phyloP scores from a whole-genome alignment of 2,113 vertebrate species.

The Entomyzon cyanotis region DNA sequence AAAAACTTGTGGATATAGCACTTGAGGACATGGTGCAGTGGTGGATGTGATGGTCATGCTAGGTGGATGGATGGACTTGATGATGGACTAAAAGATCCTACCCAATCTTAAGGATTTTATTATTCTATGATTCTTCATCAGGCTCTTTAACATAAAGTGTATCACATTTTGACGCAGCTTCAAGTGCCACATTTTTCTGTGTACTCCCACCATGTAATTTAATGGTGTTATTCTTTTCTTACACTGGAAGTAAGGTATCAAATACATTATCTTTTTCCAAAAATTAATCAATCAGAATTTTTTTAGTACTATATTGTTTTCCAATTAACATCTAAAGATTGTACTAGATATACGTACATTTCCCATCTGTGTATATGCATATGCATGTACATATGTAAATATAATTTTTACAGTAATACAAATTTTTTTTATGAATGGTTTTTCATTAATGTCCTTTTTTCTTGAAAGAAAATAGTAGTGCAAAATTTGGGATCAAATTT shows the following conservation, averaged over 20 bases:
- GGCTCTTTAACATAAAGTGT: neutral
- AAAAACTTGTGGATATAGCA: neutral
- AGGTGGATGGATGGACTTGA: neutral
- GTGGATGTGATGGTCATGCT: fast-evolving
- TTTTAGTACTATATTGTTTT: neutral
- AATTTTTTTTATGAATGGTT: fast-evolving
- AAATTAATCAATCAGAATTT: neutral
- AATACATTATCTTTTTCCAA: neutral
- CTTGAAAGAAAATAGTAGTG: neutral
- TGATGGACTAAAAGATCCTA: neutral
- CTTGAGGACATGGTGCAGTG: neutral
- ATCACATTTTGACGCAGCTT: neutral
- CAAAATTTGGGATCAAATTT: neutral
- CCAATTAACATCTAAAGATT: neutral
- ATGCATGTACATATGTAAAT: neutral
- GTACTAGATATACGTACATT: neutral
- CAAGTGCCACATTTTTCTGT: neutral
- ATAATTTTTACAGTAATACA: neutral
- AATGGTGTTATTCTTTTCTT: neutral
- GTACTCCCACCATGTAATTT: neutral
- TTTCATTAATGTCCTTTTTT: neutral
- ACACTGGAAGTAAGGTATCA: neutral
- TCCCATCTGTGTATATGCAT: neutral
- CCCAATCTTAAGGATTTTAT: neutral
- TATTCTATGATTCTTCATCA: neutral